Base-by-base conservation (phyloP, 2,888 invertebrate species). In the Hipparchia semele region DNA sequence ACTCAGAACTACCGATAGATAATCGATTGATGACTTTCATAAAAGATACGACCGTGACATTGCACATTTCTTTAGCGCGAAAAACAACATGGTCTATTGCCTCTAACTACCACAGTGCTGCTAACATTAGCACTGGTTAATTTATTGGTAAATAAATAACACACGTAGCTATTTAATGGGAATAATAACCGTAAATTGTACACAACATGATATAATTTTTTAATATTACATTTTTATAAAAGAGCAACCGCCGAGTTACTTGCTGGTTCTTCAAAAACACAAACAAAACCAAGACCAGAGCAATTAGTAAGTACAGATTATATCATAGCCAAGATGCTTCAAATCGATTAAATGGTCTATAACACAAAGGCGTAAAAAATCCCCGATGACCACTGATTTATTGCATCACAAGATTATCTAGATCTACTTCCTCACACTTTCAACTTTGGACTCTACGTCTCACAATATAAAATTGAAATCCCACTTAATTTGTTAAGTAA, bases 401-500 rank as follows among this genome's bases (percentile, higher is more conserved):
- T 73, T 45, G 59, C 10, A 54, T 46, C 39, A 45, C 62, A 66
- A 71, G 64, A 58, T 70, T 45, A 45, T 13, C 62, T 68, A 62
- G 56, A 71, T 67, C 7, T 60, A 49, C 9, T 67, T 61, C 53
- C 5, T 5, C 5, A 8, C 10, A 0, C 1, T n/a, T 39, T 33
- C 12, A 7, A 39, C 46, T 61, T 61, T 65, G 9, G n/a, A 58
- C 67, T 56, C 8, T 72, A 49, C 39, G 3, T 8, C 9, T n/a
- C 12, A 12, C 0, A 46, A 51, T 39, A 45, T 73, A 72, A 62
- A 59, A 66, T 73, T 71, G 46, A 69, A 62, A 71, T 71, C 77
- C 71, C 69, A 72, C 72, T 72, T 54, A 33, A 4, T 65, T 10
- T 12, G 53, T 53, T 49, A 59, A 68, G 45, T 65, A 68, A 23